Base-by-base conservation (phyloP, 2,888 invertebrate species). In the Ametastegia equiseti region DNA sequence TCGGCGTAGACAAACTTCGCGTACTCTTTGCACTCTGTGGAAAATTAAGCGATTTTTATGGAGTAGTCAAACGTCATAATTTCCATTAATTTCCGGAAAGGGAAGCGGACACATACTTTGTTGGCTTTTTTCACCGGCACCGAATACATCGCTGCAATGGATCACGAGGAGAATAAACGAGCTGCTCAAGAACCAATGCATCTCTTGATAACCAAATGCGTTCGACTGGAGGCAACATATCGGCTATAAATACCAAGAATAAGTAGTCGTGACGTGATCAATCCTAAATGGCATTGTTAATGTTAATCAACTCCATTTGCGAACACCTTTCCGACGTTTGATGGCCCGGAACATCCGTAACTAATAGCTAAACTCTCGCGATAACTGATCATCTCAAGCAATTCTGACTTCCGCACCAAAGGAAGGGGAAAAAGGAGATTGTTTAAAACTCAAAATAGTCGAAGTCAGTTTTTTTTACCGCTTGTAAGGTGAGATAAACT, bases 1-100 rank as follows among this genome's bases (percentile, higher is more conserved):
- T 83, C 85, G n/a, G 84, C 85, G 77, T 91, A 91, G 2, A 92
- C 92, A 15, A 90, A 87, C 82, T 92, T 86, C 0, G 89, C 89
- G 84, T 93, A 93, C 82, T 93, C 92, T 63, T 86, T 85, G 82
- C 93, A 93, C 91, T 92, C 93, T 93, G 83, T 77, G 9, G 7
- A 23, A 23, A 23, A 54, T n/a, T 2, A 54, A 54, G 23, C 23
- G 7, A 9, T 54, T 54, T 23, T 19, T 54, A 23, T 54, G 54
- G n/a, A 23, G 33, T 13, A 3, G 36, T 75, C 19, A 13, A 39
- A 75, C 19, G 19, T 30, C 4, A 27, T n/a, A 36, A 67, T 67
- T 36, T 67, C 1, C 2, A 15, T 15, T 3, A 39, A 69, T n/a
- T n/a, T 0, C 6, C n/a, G 27, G 4, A 30, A 47, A 19, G 4